Evolutionary conservation across 2,113 vertebrate species (phyloP).

Genomic region (Gymnarchus niloticus): DNA sequence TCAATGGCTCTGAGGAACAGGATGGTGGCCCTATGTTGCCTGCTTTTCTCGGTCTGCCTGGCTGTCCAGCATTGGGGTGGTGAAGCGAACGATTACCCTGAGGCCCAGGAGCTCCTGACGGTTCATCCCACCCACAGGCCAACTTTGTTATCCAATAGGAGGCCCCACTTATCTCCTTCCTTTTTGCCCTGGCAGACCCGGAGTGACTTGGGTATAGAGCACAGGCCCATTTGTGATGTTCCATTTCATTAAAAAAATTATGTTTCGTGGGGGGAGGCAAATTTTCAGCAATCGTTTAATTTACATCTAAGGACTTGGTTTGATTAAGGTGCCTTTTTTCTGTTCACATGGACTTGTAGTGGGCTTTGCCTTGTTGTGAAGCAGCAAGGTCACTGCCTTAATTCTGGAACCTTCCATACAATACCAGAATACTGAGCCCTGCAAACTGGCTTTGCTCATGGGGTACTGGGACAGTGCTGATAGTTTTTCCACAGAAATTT

Average conservation of each 20-base stretch:
- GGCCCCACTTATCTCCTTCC: neutral
- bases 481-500: no score
- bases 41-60: no score
- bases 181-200: neutral
- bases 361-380: neutral
- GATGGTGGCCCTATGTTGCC: no score
- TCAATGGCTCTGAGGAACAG: neutral
- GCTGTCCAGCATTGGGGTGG: neutral
- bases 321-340: neutral
- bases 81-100: neutral
- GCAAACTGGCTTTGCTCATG: no score
- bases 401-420: neutral
- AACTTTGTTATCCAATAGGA: neutral
- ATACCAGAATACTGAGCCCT: neutral
- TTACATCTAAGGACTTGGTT: neutral
- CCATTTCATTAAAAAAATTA: no score
- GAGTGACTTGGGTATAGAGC: neutral
- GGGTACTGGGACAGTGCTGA: no score
- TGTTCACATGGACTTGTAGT: neutral
- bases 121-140: neutral
- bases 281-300: neutral
- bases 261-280: neutral
- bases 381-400: neutral
- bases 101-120: neutral
- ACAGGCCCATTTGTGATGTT: no score